Evolutionary conservation across 2,888 invertebrate species (phyloP).

Genomic region (Aphidius colemani): DNA sequence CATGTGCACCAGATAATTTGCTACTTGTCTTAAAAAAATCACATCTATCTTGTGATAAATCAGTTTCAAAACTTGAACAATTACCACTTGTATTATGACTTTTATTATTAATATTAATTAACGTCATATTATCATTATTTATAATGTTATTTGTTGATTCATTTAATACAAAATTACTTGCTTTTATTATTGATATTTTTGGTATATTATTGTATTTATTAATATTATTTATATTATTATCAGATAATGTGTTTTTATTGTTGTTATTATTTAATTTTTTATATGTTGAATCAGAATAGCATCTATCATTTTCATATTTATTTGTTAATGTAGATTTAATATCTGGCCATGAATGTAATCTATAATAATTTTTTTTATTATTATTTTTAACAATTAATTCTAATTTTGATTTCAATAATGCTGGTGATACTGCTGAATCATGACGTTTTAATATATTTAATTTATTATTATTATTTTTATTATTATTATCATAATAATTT

Average conservation of each 20-base stretch:
- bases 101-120: conserved; percentile 2
- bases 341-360: conserved; percentile 41
- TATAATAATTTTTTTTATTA: conserved; percentile 41
- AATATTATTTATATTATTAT: conserved; percentile 34
- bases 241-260: conserved; percentile 27
- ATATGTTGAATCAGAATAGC: conserved; percentile 54
- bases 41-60: conserved; percentile 44
- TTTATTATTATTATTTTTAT: conserved; percentile 15
- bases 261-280: conserved; percentile 40
- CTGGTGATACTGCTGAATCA: conserved; percentile 52
- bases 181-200: conserved; percentile 55
- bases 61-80: conserved; percentile 43
- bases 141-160: conserved; percentile 53
- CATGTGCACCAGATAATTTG: conserved; percentile 33
- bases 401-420: conserved; percentile 51
- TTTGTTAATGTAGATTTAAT: conserved; percentile 23
- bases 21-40: conserved; percentile 41
- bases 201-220: conserved; percentile 38
- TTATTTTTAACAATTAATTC: conserved; percentile 48
- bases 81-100: conserved; percentile 50
- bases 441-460: conserved; percentile 31
- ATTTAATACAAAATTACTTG: conserved; percentile 56
- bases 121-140: conserved; percentile 33
- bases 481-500: conserved; percentile 36
- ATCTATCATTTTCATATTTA: conserved; percentile 34